Conservation (phyloP, 2,113 vertebrate genomes). For the Polypterus senegalus region DNA sequence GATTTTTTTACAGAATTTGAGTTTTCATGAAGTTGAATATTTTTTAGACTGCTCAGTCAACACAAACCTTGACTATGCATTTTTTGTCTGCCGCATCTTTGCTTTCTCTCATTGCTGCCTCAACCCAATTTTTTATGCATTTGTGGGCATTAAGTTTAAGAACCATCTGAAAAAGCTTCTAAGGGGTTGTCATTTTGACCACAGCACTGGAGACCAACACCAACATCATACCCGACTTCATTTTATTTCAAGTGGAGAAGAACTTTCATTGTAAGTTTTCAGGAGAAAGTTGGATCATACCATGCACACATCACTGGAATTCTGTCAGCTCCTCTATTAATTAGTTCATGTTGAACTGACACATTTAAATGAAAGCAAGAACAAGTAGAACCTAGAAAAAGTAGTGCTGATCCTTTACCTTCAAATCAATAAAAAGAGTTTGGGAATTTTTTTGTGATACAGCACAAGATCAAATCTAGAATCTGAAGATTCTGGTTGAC, state of each 20-base stretch:
- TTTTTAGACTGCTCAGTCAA: slow-evolving; percentile 32
- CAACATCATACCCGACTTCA: slow-evolving; percentile 15
- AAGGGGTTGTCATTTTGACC: slow-evolving; percentile 14
- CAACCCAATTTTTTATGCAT: slow-evolving; percentile 82
- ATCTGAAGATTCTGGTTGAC: no score
- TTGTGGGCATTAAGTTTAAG: slow-evolving; percentile 81
- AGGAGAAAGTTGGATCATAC: no score
- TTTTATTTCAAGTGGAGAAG: slow-evolving; percentile 37
- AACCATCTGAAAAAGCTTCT: slow-evolving; percentile 59
- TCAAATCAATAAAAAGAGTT: no score
- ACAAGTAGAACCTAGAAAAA: no score
- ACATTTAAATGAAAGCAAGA: no score
- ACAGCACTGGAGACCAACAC: neutral
- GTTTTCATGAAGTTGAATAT: neutral
- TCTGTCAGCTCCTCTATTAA: no score
- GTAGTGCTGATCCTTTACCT: no score
- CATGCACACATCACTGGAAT: no score
- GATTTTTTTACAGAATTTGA: slow-evolving; percentile 51
- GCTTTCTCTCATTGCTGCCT: slow-evolving; percentile 86
- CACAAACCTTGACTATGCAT: slow-evolving; percentile 30
- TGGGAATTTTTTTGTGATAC: no score
- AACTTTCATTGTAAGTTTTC: slow-evolving; percentile 26
- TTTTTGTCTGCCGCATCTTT: slow-evolving; percentile 52
- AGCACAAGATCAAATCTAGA: no score
- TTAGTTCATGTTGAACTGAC: no score